Conservation (phyloP, 2,113 vertebrate species). For the pig (Sus scrofa) region DNA sequence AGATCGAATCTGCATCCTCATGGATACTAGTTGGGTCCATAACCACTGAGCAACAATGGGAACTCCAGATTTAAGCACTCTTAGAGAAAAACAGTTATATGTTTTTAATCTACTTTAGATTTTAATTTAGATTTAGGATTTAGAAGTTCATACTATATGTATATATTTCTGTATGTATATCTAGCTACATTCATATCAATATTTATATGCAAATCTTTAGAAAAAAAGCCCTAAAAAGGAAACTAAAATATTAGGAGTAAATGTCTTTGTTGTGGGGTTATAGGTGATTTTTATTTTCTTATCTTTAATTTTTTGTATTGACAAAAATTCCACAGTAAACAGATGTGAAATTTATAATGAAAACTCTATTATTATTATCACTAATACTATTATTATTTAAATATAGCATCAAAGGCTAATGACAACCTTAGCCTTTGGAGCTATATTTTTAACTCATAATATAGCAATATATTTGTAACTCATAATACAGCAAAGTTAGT, state of each 20-base stretch:
- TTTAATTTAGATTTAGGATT: not conserved
- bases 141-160: not conserved
- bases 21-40: no score
- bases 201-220: not conserved
- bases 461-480: not conserved
- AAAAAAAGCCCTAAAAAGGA: not conserved
- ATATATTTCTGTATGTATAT: not conserved
- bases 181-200: not conserved
- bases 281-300: not conserved
- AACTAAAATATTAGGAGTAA: not conserved
- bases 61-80: not conserved
- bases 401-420: not conserved
- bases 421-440: not conserved
- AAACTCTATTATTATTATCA: not conserved
- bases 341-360: not conserved
- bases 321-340: constrained; percentile 4
- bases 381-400: not conserved
- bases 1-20: no score
- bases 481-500: not conserved
- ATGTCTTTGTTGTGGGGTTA: not conserved
- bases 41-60: no score
- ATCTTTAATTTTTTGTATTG: not conserved
- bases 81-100: not conserved
- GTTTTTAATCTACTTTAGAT: constrained; percentile 15
- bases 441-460: not conserved